A percentile compares a stretch with the other conserved stretches of the same genome.
These are phyloP conservation scores for Meloe dianella DNA, from an alignment of 2,888 invertebrate species.

Conservation along the genomic window DNA sequence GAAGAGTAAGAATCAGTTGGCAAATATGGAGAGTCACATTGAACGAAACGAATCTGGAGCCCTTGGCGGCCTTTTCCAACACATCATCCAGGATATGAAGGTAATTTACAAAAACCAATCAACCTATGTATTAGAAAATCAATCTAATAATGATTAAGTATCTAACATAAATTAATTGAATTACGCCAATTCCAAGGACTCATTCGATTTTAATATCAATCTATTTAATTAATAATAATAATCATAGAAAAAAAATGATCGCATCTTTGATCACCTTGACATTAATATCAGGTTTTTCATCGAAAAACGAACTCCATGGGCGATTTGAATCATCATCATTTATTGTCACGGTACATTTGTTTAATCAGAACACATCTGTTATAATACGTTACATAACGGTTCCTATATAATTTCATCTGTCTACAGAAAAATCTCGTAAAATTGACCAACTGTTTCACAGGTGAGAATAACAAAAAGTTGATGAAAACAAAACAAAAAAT, in stretches of 20 bases:
- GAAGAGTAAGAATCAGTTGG: neutral
- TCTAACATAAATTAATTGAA: neutral
- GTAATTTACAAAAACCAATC: too few relatives aligned
- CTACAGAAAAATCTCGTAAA: too few relatives aligned
- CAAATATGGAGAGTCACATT: constrained; percentile 70
- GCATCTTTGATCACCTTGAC: neutral
- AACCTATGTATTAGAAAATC: too few relatives aligned
- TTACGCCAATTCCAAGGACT: neutral
- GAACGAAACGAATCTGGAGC: constrained; percentile 84
- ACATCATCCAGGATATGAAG: constrained; percentile 96
- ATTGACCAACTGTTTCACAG: too few relatives aligned
- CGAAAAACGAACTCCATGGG: too few relatives aligned
- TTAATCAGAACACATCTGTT: neutral
- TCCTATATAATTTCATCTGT: too few relatives aligned
- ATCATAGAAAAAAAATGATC: neutral
- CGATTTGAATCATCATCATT: too few relatives aligned
- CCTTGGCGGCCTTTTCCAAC: constrained; percentile 92
- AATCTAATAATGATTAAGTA: neutral
- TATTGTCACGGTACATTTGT: neutral
- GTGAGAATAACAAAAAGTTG: too few relatives aligned
- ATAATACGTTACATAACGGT: neutral
- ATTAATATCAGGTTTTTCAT: neutral
- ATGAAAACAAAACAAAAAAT: too few relatives aligned
- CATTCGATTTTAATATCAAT: neutral
- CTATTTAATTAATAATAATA: neutral